Conservation (phyloP, 2,888 invertebrate species). For the Phytoseiulus persimilis region DNA sequence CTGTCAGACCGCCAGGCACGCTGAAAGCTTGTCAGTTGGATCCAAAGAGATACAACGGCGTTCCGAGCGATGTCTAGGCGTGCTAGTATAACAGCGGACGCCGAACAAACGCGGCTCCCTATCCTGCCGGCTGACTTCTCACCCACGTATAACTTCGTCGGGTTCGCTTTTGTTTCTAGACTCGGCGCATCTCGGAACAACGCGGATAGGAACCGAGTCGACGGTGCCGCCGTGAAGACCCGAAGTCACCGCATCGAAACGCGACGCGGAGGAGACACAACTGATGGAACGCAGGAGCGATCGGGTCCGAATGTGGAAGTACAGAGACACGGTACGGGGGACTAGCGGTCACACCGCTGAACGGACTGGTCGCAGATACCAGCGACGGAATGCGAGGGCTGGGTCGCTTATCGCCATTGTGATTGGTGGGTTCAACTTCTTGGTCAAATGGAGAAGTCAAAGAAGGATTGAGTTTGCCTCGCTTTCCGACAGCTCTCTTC, state of each 20-base stretch:
- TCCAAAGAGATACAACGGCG: background rate
- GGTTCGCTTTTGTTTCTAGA: background rate
- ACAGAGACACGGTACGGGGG: too few relatives aligned
- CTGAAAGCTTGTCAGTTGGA: background rate
- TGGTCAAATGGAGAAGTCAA: too few relatives aligned
- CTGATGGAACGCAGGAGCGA: too few relatives aligned
- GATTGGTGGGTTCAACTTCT: too few relatives aligned
- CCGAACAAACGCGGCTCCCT: background rate
- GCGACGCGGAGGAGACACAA: too few relatives aligned
- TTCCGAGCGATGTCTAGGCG: background rate
- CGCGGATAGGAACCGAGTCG: background rate
- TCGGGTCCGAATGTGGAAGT: too few relatives aligned
- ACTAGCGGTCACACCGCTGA: too few relatives aligned
- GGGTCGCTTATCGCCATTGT: too few relatives aligned
- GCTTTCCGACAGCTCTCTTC: too few relatives aligned
- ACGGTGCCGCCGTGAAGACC: background rate
- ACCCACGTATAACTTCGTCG: background rate
- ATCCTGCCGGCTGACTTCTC: background rate
- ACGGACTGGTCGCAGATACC: too few relatives aligned
- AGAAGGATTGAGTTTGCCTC: too few relatives aligned
- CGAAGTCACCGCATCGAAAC: background rate
- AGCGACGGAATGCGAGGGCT: too few relatives aligned
- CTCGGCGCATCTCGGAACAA: background rate
- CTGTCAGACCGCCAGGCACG: background rate
- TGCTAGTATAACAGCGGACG: background rate